A percentile compares a stretch with the other conserved stretches of the same genome.
Conservation (phyloP, 2,797 vertebrate species). For the Fistularia commersonii region DNA sequence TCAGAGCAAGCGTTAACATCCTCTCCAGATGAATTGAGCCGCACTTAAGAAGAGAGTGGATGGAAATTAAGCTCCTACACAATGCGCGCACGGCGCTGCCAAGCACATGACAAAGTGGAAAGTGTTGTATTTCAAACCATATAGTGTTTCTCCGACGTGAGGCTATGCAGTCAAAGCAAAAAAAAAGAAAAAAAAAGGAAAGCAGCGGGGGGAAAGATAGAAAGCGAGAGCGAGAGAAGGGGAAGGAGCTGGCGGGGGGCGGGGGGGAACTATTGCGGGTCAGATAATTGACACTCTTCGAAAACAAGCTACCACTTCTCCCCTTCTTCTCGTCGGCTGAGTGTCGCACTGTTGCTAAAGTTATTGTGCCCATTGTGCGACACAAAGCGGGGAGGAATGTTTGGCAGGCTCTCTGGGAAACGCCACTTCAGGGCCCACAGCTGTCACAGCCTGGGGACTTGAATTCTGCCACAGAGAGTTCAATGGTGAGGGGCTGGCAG, state of each 20-base stretch:
- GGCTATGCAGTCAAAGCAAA: conserved; percentile 34
- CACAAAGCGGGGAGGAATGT: conserved; percentile 79
- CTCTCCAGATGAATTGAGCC: conserved; percentile 65
- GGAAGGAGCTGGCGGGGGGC: conserved; percentile 5
- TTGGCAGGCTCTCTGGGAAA: conserved; percentile 85
- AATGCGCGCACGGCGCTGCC: conserved; percentile 55
- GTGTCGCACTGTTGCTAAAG: conserved; percentile 61
- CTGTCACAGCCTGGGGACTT: conserved; percentile 82
- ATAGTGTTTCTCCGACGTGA: conserved; percentile 60
- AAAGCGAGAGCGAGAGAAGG: conserved; percentile 22
- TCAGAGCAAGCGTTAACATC: conserved; percentile 54
- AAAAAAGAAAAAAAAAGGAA: conserved; percentile 9
- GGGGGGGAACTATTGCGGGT: conserved; percentile 17
- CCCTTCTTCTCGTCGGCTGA: conserved; percentile 57
- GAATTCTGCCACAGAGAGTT: conserved; percentile 80
- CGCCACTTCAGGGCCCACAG: conserved; percentile 82
- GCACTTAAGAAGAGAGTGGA: conserved; percentile 60
- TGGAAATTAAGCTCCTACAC: conserved; percentile 65
- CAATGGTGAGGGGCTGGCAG: conserved; percentile 81
- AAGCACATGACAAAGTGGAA: conserved; percentile 58
- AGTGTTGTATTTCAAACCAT: conserved; percentile 64
- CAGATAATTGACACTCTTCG: conserved; percentile 67
- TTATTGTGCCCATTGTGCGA: conserved; percentile 73
- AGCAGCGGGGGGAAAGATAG: conserved; percentile 6
- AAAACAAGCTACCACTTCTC: conserved; percentile 68